Evolutionary conservation across 1,140 invertebrate genomes (phyloP).

Genomic region (Drosophila tani): DNA sequence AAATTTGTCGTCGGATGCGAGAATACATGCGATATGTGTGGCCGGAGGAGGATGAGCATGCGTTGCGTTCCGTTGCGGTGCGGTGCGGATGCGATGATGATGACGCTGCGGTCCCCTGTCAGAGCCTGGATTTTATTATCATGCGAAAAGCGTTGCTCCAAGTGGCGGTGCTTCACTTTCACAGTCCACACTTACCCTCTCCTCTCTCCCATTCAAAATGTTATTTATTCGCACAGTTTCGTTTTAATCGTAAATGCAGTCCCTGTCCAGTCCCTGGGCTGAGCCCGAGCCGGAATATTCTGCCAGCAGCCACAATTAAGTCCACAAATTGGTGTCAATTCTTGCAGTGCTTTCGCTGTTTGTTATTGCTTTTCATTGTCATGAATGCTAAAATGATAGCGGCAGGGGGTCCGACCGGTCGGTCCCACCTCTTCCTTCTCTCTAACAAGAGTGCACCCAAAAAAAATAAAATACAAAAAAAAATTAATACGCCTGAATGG

Average conservation of each 20-base stretch:
- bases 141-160: slow-evolving; percentile 33
- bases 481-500: not conserved
- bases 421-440: not conserved
- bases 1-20: slow-evolving; percentile 39
- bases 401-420: slow-evolving; percentile 5
- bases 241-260: slow-evolving; percentile 48
- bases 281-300: slow-evolving; percentile 9
- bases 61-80: not conserved
- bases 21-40: slow-evolving; percentile 37
- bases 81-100: slow-evolving; percentile 24
- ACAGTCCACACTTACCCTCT: not conserved
- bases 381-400: slow-evolving; percentile 63
- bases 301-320: slow-evolving; percentile 56
- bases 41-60: slow-evolving; percentile 6
- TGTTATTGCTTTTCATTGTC: slow-evolving; percentile 30
- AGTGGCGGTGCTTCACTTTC: slow-evolving; percentile 21
- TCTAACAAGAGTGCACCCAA: slow-evolving; percentile 1
- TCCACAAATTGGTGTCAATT: slow-evolving; percentile 68
- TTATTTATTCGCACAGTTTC: slow-evolving; percentile 60
- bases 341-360: slow-evolving; percentile 36
- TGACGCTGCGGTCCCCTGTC: slow-evolving; percentile 7
- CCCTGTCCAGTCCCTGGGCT: not conserved
- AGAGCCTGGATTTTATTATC: slow-evolving; percentile 42
- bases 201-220: slow-evolving; percentile 25
- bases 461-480: not conserved